phyloP scores from a whole-genome alignment of 2,797 vertebrate genomes.

The Eutrigla gurnardus region DNA sequence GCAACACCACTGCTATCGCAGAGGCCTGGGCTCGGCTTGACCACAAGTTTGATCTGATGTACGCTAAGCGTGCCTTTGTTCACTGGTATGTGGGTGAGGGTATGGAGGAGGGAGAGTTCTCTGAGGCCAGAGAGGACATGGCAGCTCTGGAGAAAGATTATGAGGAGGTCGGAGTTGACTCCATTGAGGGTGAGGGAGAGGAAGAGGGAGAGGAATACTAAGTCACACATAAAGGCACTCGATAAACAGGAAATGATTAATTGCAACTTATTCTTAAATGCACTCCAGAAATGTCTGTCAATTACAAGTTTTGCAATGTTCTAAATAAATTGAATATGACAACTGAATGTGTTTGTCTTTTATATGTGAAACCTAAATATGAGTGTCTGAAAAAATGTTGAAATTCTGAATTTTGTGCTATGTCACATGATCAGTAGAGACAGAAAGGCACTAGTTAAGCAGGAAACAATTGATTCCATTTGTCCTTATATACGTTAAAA shows the following conservation, averaged over 20 bases:
- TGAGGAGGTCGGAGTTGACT: slow-evolving; percentile 82
- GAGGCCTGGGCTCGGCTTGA: slow-evolving; percentile 90
- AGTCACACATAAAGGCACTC: not conserved
- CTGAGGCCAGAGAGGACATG: slow-evolving; percentile 91
- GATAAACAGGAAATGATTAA: no score
- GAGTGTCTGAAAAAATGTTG: no score
- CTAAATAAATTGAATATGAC: no score
- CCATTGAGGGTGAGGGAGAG: slow-evolving; percentile 12
- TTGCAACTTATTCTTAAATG: not conserved
- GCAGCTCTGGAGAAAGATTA: slow-evolving; percentile 91
- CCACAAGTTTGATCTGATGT: slow-evolving; percentile 92
- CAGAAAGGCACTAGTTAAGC: no score
- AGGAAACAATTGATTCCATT: no score
- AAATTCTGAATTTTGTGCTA: no score
- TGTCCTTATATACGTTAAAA: no score
- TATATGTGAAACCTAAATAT: no score
- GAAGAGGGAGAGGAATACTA: slow-evolving; percentile 22
- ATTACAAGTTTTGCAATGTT: no score
- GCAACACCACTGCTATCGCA: slow-evolving; percentile 89
- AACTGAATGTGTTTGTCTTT: no score
- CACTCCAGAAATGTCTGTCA: not conserved
- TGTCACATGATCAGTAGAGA: no score
- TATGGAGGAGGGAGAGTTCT: slow-evolving; percentile 93
- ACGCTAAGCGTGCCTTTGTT: slow-evolving; percentile 90
- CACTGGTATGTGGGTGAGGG: slow-evolving; percentile 93